These are phyloP conservation scores for Teleogryllus oceanicus DNA, from an alignment of 2,888 invertebrate genomes.

Conservation along the genomic window DNA sequence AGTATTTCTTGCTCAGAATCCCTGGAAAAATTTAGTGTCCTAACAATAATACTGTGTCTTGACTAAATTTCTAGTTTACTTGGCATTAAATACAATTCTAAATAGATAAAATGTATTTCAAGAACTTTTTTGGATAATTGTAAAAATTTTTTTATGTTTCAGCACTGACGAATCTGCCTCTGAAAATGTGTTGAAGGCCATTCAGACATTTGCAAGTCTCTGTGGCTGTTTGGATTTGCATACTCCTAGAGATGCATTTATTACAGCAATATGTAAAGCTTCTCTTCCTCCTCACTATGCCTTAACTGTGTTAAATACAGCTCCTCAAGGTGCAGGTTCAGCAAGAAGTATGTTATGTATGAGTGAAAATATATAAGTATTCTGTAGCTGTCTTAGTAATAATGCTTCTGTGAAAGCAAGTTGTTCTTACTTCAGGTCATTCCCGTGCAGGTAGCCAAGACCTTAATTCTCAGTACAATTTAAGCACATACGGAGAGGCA, in stretches of 20 bases:
- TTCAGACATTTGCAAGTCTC: slow-evolving; percentile 84
- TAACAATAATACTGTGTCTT: no score
- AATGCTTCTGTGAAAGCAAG: neutral
- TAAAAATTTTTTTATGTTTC: slow-evolving; percentile 27
- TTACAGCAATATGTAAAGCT: slow-evolving; percentile 92
- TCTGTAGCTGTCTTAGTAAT: neutral
- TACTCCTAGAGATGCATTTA: slow-evolving; percentile 86
- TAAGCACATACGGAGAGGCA: slow-evolving; percentile 55
- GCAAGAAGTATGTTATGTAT: slow-evolving; percentile 31
- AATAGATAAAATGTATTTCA: no score
- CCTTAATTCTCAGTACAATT: slow-evolving; percentile 52
- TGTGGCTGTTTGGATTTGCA: slow-evolving; percentile 78
- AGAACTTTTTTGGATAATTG: neutral
- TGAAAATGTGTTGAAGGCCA: slow-evolving; percentile 86
- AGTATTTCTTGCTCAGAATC: no score
- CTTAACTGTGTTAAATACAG: slow-evolving; percentile 73
- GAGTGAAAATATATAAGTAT: neutral
- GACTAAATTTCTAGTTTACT: no score
- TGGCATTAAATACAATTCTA: no score
- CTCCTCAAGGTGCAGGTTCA: slow-evolving; percentile 45
- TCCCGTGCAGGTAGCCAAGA: slow-evolving; percentile 53
- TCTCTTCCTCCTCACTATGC: slow-evolving; percentile 94
- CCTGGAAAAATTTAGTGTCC: no score
- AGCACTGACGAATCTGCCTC: slow-evolving; percentile 89
- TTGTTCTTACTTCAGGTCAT: slow-evolving; percentile 47